Conservation (phyloP, 2,888 invertebrate genomes). For the Petrolisthes cinctipes region DNA sequence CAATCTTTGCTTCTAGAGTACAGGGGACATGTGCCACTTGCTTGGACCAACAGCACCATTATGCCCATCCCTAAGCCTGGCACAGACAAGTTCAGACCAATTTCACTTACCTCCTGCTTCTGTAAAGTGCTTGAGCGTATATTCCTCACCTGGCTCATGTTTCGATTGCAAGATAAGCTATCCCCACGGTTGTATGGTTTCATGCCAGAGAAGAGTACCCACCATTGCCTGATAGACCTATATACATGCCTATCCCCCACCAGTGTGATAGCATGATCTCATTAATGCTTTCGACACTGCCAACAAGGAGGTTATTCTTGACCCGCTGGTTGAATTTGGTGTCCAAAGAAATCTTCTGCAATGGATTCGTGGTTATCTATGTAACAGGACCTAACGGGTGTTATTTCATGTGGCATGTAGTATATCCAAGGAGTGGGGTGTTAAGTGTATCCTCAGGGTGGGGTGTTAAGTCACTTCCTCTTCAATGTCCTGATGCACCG, state of each 20-base stretch:
- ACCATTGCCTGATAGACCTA: background rate
- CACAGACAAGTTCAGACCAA: conserved; percentile 17
- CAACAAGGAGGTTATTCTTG: background rate
- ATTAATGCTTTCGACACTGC: background rate
- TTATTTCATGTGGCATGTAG: too few species aligned
- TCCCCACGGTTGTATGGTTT: background rate
- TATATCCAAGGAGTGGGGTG: too few species aligned
- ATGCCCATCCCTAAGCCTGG: conserved; percentile 10
- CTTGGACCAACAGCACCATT: background rate
- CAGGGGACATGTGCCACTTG: background rate
- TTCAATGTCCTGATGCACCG: background rate
- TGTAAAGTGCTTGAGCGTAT: conserved; percentile 21
- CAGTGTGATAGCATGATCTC: background rate
- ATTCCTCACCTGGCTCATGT: conserved; percentile 19
- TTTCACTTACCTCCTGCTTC: conserved; percentile 12
- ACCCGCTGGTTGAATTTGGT: background rate
- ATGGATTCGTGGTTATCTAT: background rate
- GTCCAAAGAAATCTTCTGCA: background rate
- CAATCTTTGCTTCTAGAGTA: too few species aligned
- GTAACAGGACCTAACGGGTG: too few species aligned
- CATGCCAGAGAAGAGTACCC: background rate
- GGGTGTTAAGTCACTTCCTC: background rate
- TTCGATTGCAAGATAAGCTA: background rate
- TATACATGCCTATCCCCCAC: background rate
- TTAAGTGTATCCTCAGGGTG: too few species aligned